Conservation (phyloP, 2,888 invertebrate species). For the Caenorhabditis doughertyi region DNA sequence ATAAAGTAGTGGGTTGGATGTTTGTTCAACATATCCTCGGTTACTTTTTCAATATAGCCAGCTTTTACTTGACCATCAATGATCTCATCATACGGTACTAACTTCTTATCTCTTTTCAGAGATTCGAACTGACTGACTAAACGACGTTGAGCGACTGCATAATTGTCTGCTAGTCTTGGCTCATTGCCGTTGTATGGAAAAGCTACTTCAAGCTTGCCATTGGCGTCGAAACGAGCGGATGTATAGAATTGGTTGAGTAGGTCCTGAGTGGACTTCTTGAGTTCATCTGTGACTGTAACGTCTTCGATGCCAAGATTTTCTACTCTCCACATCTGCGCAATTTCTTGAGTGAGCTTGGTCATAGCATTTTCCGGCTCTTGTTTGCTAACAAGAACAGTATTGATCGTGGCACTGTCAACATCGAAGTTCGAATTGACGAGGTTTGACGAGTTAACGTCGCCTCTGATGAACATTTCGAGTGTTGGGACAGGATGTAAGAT, state of each 20-base stretch:
- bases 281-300: not conserved
- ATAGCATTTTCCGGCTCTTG: not conserved
- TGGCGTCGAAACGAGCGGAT: not conserved
- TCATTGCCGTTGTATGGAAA: slow-evolving; percentile 21
- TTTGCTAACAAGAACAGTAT: too few species aligned
- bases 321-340: not conserved
- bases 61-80: slow-evolving; percentile 32
- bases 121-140: not conserved
- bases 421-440: too few species aligned
- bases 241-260: not conserved
- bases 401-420: too few species aligned
- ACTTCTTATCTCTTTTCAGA: not conserved
- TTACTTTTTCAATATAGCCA: slow-evolving; percentile 40
- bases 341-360: not conserved
- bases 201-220: slow-evolving; percentile 7
- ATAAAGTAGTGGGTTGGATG: slow-evolving; percentile 28
- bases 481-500: not conserved
- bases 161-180: not conserved
- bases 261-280: not conserved
- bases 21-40: not conserved
- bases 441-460: too few species aligned
- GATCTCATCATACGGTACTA: not conserved
- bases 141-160: not conserved
- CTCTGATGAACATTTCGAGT: too few species aligned
- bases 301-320: slow-evolving; percentile 14